Base-by-base conservation (phyloP, 2,113 vertebrate genomes). In the Ammodramus savannarum region DNA sequence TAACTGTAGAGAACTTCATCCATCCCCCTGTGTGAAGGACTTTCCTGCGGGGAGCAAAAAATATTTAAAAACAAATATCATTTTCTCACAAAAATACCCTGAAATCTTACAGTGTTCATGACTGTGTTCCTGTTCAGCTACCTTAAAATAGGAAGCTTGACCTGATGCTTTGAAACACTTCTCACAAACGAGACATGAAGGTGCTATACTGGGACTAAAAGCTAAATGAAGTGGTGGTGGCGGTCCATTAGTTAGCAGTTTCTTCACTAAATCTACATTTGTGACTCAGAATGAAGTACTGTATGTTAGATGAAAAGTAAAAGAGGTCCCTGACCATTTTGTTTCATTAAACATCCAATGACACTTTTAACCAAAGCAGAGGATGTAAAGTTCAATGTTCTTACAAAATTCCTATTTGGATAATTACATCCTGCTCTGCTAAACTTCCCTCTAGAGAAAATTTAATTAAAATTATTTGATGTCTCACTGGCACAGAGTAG, bases 401-500 rank as follows among this genome's bases (percentile, higher is more conserved):
- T 87, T 79, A 85, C 67, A 87, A 82, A 97, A 93, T 83, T 93
- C 82, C 78, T 94, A 55, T 62, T 80, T 85, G 46, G 62, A 58
- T 94, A 94, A 95, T 97, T 96, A 82, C 44, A 94, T 92, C 76
- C 77, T 89, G 77, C 59, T 85, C 74, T 36, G 71, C 74, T 89
- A 73, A 94, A 82, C 74, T 82, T 89, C 63, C 63, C 81, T 32
- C 82, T 46, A 81, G 89, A 89, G 95, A 87, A 96, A 91, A 93
- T 82, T 83, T 96, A 96, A 95, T 96, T 97, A 87, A 95, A 96
- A 83, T 3, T 3, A 93, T 63, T 87, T 89, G 54, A 93, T 91
- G 58, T 87, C 85, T 93, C 58, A 55, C 43, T 79, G 85, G 91
- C 55, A 52, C 38, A 83, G 41, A 73, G 14, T 62, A 95, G 95